Conservation (phyloP, 2,797 vertebrate genomes). For the Darevskia nairensis region DNA sequence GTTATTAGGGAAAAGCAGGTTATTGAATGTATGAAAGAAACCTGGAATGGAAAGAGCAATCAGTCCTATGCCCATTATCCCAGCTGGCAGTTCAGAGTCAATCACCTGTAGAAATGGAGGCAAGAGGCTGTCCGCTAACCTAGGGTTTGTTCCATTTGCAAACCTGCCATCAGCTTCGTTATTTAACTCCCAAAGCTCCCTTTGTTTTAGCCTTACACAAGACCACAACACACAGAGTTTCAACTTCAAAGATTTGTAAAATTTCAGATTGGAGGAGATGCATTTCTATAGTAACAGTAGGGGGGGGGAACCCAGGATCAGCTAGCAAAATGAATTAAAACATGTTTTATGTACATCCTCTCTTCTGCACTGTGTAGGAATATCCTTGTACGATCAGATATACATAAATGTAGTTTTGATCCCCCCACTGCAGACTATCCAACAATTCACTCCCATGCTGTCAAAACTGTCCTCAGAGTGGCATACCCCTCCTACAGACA, state of each 20-base stretch:
- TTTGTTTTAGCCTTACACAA: neutral
- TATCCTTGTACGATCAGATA: neutral
- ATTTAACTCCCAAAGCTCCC: neutral
- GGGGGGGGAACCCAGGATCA: too few species aligned
- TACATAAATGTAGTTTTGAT: neutral
- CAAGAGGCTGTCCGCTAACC: neutral
- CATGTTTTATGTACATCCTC: neutral
- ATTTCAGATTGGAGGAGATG: neutral
- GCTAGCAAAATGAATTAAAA: neutral
- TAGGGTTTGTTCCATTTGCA: neutral
- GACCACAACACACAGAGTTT: neutral
- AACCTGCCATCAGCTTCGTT: neutral
- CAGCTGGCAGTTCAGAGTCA: slow-evolving; percentile 18
- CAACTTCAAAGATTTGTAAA: neutral
- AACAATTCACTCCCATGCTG: neutral
- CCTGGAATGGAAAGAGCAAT: slow-evolving; percentile 27
- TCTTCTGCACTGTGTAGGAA: neutral
- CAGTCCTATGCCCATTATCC: slow-evolving; percentile 14
- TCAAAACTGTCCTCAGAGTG: neutral
- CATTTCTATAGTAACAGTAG: neutral
- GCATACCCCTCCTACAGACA: neutral
- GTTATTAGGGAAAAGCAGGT: slow-evolving; percentile 9
- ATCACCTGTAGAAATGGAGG: neutral
- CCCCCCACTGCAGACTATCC: neutral
- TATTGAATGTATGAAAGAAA: slow-evolving; percentile 4